These are phyloP conservation scores for Corapipo altera DNA, from an alignment of 2,113 vertebrate genomes.

Conservation along the genomic window DNA sequence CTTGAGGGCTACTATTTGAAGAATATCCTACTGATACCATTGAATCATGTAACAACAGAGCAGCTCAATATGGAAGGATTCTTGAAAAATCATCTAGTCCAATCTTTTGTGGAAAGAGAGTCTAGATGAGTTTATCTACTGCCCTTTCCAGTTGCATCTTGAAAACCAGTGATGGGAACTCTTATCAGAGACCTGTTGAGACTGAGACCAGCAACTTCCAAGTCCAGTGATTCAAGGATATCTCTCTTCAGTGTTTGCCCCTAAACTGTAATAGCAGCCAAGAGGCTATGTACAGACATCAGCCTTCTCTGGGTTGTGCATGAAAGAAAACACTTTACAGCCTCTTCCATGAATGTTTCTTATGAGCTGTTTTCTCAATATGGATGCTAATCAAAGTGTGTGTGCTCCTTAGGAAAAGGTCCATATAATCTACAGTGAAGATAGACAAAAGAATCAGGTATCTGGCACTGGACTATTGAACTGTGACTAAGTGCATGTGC, in stretches of 20 bases:
- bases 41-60: neutral
- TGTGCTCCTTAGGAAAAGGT: neutral
- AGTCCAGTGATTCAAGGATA: neutral
- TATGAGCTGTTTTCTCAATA: neutral
- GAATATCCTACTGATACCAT: neutral
- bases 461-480: neutral
- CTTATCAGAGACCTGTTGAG: neutral
- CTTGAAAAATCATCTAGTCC: neutral
- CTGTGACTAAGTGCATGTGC: neutral
- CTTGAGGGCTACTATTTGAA: neutral
- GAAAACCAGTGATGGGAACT: neutral
- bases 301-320: neutral
- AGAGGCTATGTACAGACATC: neutral
- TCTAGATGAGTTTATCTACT: neutral
- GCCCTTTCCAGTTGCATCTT: neutral
- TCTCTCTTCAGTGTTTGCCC: neutral
- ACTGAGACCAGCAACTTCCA: neutral
- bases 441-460: neutral
- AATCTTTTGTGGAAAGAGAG: neutral
- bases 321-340: neutral
- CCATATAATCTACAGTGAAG: neutral
- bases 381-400: neutral
- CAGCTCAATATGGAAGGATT: neutral
- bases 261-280: neutral
- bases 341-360: neutral